phyloP scores from a whole-genome alignment of 2,888 invertebrate genomes.

The Sarcophaga rosellei region DNA sequence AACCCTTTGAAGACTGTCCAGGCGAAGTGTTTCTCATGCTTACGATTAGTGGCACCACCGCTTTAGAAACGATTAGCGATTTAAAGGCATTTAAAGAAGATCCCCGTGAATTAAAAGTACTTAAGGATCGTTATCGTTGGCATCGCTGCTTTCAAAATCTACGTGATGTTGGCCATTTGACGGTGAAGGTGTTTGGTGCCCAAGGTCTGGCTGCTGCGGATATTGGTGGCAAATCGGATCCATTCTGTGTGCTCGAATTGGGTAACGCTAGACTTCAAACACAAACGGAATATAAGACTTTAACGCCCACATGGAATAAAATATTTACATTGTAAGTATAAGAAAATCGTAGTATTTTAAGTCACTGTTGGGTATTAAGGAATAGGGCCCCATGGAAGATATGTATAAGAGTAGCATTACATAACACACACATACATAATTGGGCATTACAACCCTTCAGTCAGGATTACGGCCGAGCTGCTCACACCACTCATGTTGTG shows the following conservation, averaged over 20 bases:
- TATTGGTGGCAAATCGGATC: slow-evolving; percentile 98
- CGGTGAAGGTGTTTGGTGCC: slow-evolving; percentile 94
- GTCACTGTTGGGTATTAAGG: no score
- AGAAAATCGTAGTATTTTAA: not conserved
- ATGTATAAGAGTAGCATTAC: no score
- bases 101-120: slow-evolving; percentile 85
- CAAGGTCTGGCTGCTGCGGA: slow-evolving; percentile 96
- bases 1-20: slow-evolving; percentile 93
- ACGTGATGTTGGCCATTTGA: slow-evolving; percentile 95
- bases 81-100: slow-evolving; percentile 92
- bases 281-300: slow-evolving; percentile 98
- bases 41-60: slow-evolving; percentile 97
- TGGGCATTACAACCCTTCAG: no score
- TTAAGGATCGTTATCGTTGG: slow-evolving; percentile 84
- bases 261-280: slow-evolving; percentile 97
- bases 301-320: slow-evolving; percentile 98
- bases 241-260: slow-evolving; percentile 97
- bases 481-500: no score
- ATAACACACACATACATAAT: no score
- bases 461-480: no score
- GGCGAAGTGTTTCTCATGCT: slow-evolving; percentile 92
- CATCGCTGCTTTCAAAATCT: slow-evolving; percentile 87
- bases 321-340: slow-evolving; percentile 96
- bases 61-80: slow-evolving; percentile 95
- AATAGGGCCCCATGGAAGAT: no score